A percentile compares a stretch with the other conserved stretches of the same genome.
Evolutionary conservation across 2,888 invertebrate genomes (phyloP).

Genomic region (Nymphalis urticae): DNA sequence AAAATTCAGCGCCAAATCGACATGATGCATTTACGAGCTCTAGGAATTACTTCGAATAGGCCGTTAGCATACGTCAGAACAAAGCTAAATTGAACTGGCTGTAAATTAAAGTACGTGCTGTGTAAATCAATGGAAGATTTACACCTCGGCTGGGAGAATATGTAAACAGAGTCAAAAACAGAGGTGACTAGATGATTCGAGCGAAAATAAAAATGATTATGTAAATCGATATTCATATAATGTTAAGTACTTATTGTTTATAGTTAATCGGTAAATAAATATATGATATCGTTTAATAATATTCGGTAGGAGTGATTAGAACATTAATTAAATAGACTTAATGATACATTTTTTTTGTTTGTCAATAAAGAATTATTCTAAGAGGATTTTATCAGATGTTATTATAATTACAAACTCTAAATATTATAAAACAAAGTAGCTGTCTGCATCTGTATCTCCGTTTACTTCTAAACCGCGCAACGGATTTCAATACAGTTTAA

Average conservation of each 20-base stretch:
- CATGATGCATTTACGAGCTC: slow-evolving; percentile 19
- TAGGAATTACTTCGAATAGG: slow-evolving; percentile 32
- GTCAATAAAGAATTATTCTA: too few species aligned
- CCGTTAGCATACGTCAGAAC: slow-evolving; percentile 41
- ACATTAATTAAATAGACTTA: too few species aligned
- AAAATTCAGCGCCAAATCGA: background rate
- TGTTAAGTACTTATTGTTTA: background rate
- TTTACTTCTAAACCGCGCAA: too few species aligned
- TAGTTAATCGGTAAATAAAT: background rate
- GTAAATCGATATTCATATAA: slow-evolving; percentile 9
- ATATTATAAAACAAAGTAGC: too few species aligned
- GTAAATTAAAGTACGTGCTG: slow-evolving; percentile 62
- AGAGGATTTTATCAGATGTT: too few species aligned
- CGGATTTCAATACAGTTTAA: too few species aligned
- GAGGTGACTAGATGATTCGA: slow-evolving; percentile 46
- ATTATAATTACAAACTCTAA: too few species aligned
- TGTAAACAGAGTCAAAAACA: slow-evolving; percentile 47
- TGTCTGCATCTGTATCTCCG: too few species aligned
- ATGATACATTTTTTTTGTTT: too few species aligned
- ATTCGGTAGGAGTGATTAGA: too few species aligned
- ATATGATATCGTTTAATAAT: too few species aligned
- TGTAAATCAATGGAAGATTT: slow-evolving; percentile 70
- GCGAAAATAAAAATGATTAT: slow-evolving; percentile 12
- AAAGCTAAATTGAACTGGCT: slow-evolving; percentile 54
- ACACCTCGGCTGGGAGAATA: slow-evolving; percentile 50